phyloP scores from a whole-genome alignment of 2,797 vertebrate genomes.

The Micromesistius poutassou region DNA sequence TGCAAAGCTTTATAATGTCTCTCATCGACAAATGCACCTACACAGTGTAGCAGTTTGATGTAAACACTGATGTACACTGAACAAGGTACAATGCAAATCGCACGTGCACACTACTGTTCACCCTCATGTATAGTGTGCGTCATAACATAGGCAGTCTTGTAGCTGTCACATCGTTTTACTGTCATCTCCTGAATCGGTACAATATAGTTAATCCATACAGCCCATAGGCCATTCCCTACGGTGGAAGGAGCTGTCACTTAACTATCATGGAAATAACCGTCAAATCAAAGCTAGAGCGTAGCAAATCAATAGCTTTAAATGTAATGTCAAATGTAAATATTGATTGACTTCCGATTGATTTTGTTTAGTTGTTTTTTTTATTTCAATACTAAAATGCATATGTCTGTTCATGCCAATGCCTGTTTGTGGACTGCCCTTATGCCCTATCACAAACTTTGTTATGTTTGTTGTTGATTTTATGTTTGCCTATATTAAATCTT shows the following conservation, averaged over 20 bases:
- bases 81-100: background rate
- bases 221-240: background rate
- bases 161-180: background rate
- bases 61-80: background rate
- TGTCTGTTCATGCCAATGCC: constrained; percentile 53
- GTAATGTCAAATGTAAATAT: background rate
- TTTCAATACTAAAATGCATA: constrained; percentile 48
- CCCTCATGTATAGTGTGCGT: background rate
- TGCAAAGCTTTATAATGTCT: background rate
- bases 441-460: background rate
- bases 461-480: background rate
- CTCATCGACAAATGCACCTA: background rate
- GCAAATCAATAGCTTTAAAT: background rate
- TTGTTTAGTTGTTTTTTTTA: constrained; percentile 50
- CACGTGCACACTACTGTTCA: background rate
- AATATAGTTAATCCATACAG: background rate
- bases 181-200: background rate
- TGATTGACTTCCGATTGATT: background rate
- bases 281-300: background rate
- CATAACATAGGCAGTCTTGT: background rate
- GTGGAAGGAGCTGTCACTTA: background rate
- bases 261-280: background rate
- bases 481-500: constrained; percentile 33
- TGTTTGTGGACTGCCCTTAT: background rate
- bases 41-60: background rate